Percentiles rank a stretch among this genome's conserved stretches.
Evolutionary conservation across 2,888 invertebrate genomes (phyloP).

Genomic region (Cremastobaeus sp.): DNA sequence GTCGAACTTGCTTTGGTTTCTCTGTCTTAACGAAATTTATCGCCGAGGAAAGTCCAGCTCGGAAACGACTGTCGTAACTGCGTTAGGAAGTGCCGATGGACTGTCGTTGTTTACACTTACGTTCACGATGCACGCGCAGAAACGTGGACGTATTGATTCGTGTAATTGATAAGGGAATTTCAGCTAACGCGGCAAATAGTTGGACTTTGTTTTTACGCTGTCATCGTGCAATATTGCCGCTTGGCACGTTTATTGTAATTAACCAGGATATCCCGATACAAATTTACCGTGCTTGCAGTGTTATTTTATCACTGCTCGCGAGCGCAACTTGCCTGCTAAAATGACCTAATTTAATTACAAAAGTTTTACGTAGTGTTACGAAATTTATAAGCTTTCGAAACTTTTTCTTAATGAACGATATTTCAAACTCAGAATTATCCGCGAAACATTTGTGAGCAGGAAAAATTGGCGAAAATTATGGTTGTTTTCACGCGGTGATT

Average conservation of each 20-base stretch:
- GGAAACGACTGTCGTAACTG: too few species aligned
- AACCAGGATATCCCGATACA: conserved; percentile 29
- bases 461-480: too few species aligned
- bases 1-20: conserved; percentile 26
- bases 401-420: conserved; percentile 3
- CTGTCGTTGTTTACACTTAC: not conserved
- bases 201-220: conserved; percentile 19
- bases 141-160: not conserved
- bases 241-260: conserved; percentile 20
- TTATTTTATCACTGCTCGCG: conserved; percentile 19
- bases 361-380: conserved; percentile 22
- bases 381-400: conserved; percentile 26
- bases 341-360: conserved; percentile 29
- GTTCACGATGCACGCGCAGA: not conserved
- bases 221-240: conserved; percentile 8
- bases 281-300: conserved; percentile 3
- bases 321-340: conserved; percentile 2
- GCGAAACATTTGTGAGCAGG: too few species aligned
- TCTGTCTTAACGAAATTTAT: conserved; percentile 23
- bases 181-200: conserved; percentile 8
- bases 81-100: too few species aligned
- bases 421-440: conserved; percentile 7
- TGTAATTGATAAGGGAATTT: conserved; percentile 30
- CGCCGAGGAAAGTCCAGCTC: conserved; percentile 15
- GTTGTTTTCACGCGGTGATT: too few species aligned